Conservation (phyloP, 2,888 invertebrate genomes). For the Acrobasis suavella region DNA sequence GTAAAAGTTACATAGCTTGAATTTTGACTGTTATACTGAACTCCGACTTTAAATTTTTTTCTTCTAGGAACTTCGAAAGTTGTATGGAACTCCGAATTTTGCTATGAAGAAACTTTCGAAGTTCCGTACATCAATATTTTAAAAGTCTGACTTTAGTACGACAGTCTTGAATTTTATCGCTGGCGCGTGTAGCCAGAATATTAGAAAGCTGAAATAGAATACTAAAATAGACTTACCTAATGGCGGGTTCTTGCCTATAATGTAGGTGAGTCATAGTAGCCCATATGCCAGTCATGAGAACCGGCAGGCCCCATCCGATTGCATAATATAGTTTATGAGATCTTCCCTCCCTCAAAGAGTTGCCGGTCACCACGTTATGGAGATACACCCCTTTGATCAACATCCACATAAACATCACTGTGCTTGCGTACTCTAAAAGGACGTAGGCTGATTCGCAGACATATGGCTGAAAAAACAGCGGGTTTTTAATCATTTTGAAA, state of each 20-base stretch:
- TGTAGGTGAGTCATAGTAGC: constrained; percentile 80
- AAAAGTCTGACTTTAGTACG: no score
- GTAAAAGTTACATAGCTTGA: no score
- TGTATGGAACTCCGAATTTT: no score
- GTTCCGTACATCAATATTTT: no score
- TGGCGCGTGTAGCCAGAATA: no score
- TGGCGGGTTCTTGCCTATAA: constrained; percentile 53
- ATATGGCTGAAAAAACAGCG: constrained; percentile 83
- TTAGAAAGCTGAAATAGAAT: neutral
- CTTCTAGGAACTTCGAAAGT: no score
- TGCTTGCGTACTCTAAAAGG: constrained; percentile 93
- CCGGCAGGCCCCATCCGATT: constrained; percentile 89
- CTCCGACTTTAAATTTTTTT: no score
- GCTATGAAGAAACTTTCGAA: no score
- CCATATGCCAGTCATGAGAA: constrained; percentile 87
- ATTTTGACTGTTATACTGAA: no score
- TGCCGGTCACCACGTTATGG: constrained; percentile 91
- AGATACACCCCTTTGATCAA: constrained; percentile 96
- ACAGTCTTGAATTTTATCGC: no score
- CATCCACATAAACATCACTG: constrained; percentile 98
- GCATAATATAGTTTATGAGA: constrained; percentile 83
- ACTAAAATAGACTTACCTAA: constrained; percentile 40
- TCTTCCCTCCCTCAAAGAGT: constrained; percentile 84
- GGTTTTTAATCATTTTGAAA: no score
- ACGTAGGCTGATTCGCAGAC: constrained; percentile 91